These are phyloP conservation scores for Acanthosepion esculentum DNA, from an alignment of 2,888 invertebrate genomes.

Conservation along the genomic window DNA sequence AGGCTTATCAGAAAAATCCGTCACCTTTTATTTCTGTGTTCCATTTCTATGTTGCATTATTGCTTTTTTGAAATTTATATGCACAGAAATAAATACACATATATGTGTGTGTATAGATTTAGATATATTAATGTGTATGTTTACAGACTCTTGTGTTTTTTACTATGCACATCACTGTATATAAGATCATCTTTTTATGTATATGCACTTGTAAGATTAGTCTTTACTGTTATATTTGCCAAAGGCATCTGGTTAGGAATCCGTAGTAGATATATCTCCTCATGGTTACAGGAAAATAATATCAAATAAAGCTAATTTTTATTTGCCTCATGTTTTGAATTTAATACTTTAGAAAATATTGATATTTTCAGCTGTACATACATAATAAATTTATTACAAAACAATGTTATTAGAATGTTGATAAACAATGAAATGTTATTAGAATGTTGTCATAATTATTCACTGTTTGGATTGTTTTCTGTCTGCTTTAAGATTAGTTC, in stretches of 20 bases:
- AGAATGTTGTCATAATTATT: neutral
- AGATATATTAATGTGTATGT: neutral
- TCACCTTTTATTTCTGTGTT: too few species aligned
- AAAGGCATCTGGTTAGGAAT: neutral
- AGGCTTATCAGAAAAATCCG: too few species aligned
- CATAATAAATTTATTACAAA: neutral
- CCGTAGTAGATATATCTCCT: neutral
- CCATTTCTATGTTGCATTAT: too few species aligned
- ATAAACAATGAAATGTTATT: neutral
- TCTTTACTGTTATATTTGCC: neutral
- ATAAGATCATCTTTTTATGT: neutral
- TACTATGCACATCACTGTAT: too few species aligned
- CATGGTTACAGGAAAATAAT: neutral
- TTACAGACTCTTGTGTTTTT: neutral
- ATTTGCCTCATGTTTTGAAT: neutral
- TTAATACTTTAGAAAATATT: neutral
- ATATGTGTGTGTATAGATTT: neutral
- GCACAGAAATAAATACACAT: neutral
- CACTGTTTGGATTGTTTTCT: neutral
- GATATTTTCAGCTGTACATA: neutral
- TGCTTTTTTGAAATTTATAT: too few species aligned
- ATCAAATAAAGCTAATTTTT: neutral
- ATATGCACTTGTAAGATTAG: neutral
- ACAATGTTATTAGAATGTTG: neutral
- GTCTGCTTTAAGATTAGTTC: neutral